phyloP scores from a whole-genome alignment of 2,797 vertebrate species.

The Lophius americanus region DNA sequence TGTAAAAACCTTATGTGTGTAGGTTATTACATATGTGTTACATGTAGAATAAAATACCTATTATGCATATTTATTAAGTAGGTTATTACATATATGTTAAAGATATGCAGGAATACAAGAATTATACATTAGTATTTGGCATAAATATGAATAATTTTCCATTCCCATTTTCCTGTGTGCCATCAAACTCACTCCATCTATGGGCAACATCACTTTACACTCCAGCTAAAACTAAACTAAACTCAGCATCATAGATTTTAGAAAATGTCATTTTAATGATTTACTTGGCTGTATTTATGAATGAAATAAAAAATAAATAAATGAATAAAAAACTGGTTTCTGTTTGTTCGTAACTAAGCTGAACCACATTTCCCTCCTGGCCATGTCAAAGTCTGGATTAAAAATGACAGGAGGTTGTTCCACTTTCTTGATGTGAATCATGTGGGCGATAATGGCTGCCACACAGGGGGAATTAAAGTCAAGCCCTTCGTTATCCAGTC shows the following conservation, averaged over 20 bases:
- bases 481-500: conserved; percentile 1
- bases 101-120: not conserved
- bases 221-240: too few relatives aligned
- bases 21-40: too few relatives aligned
- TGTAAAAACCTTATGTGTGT: too few relatives aligned
- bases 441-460: conserved; percentile 13
- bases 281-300: not conserved
- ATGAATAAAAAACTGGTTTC: not conserved
- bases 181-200: not conserved
- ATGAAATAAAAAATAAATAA: not conserved
- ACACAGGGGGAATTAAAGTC: conserved; percentile 1
- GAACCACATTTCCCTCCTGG: not conserved
- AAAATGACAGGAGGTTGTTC: conserved; percentile 24
- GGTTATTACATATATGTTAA: not conserved
- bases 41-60: too few relatives aligned
- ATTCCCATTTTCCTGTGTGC: too few relatives aligned
- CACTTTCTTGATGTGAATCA: conserved; percentile 29
- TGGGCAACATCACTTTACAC: not conserved
- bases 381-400: conserved; percentile 10
- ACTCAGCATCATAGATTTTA: too few relatives aligned
- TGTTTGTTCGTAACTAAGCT: not conserved
- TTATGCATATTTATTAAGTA: too few relatives aligned
- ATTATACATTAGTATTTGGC: not conserved
- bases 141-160: too few relatives aligned
- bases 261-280: too few relatives aligned